These are phyloP conservation scores for Sebastes itinus DNA, from an alignment of 2,797 vertebrate species.

Conservation along the genomic window DNA sequence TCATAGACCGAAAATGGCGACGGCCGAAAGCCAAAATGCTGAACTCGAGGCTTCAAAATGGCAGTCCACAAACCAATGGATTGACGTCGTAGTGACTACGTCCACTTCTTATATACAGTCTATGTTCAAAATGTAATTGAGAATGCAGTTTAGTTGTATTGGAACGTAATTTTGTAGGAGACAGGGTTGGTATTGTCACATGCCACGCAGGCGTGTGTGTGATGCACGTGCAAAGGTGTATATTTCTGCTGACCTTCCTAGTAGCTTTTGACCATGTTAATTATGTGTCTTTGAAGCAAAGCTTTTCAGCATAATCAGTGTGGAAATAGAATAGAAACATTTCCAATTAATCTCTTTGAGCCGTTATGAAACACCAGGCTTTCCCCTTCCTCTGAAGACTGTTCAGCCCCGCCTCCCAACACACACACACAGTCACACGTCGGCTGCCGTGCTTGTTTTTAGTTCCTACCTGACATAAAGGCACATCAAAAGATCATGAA, in stretches of 20 bases:
- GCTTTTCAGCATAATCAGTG: constrained; percentile 24
- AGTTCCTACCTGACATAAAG: constrained; percentile 6
- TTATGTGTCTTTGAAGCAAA: constrained; percentile 52
- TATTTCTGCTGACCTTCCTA: neutral
- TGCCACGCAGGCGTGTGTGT: neutral
- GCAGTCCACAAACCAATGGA: too few relatives aligned
- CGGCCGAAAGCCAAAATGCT: too few relatives aligned
- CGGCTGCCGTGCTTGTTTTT: neutral
- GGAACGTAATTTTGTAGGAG: too few relatives aligned
- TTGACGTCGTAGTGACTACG: too few relatives aligned
- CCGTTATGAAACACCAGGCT: neutral
- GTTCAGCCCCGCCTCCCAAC: neutral
- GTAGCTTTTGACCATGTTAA: constrained; percentile 36
- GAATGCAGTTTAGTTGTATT: too few relatives aligned
- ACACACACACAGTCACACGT: neutral
- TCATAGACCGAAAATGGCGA: too few relatives aligned
- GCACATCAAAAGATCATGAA: constrained; percentile 53
- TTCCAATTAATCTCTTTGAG: constrained; percentile 28
- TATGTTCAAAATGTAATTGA: too few relatives aligned
- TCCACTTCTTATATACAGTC: too few relatives aligned
- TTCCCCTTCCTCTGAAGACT: neutral
- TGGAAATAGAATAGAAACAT: constrained; percentile 21
- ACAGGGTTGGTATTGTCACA: neutral
- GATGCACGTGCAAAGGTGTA: neutral
- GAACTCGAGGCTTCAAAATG: too few relatives aligned